Evolutionary conservation across 2,113 vertebrate genomes (phyloP).

Genomic region (Muntiacus reevesi): DNA sequence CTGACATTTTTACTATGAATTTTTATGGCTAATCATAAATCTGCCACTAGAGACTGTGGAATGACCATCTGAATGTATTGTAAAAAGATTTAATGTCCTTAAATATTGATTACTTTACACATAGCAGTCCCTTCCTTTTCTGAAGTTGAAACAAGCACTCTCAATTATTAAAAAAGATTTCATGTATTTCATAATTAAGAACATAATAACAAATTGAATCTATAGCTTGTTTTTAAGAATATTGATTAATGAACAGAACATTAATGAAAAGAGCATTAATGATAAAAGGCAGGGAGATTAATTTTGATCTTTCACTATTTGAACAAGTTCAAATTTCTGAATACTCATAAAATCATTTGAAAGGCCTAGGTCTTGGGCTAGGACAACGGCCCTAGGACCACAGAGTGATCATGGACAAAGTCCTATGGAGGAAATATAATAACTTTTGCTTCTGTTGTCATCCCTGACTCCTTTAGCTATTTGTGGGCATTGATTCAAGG

Average conservation of each 20-base stretch:
- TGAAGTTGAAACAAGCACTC: slow-evolving; percentile 39
- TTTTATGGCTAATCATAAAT: slow-evolving; percentile 65
- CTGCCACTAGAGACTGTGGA: slow-evolving; percentile 31
- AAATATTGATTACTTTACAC: slow-evolving; percentile 59
- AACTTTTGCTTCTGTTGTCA: not conserved
- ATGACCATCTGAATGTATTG: slow-evolving; percentile 50
- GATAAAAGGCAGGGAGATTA: not conserved
- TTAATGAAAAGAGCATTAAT: not conserved
- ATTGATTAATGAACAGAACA: not conserved
- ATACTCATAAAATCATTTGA: not conserved
- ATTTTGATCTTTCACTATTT: slow-evolving; percentile 29
- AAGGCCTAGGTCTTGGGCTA: not conserved
- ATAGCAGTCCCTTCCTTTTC: slow-evolving; percentile 27
- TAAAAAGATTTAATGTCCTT: slow-evolving; percentile 60
- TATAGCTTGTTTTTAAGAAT: slow-evolving; percentile 43
- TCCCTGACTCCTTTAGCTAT: not conserved
- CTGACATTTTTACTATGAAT: slow-evolving; percentile 54
- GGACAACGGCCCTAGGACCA: not conserved
- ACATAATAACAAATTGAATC: slow-evolving; percentile 17
- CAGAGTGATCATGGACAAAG: not conserved
- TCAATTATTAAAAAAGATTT: not conserved
- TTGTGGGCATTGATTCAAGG: not conserved
- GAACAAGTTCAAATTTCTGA: slow-evolving; percentile 6
- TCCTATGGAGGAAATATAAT: not conserved
- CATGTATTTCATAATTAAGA: slow-evolving; percentile 30